Evolutionary conservation across 2,888 invertebrate genomes (phyloP).

Genomic region (Nomada fucata): DNA sequence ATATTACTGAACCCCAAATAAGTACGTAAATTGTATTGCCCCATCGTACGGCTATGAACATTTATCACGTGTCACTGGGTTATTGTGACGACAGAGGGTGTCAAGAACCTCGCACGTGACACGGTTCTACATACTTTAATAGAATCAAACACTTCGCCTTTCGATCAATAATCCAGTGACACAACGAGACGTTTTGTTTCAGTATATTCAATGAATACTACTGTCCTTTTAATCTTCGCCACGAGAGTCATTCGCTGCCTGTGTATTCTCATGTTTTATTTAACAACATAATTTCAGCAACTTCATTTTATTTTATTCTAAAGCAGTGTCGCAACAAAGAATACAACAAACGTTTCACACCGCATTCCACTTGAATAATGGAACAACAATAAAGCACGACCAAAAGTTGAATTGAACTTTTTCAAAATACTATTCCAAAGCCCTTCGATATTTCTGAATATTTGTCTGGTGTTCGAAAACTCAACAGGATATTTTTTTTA

Average conservation of each 20-base stretch:
- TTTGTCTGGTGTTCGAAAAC: background rate
- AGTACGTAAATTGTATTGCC: background rate
- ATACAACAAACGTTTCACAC: background rate
- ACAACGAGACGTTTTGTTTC: constrained; percentile 3
- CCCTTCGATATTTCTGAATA: background rate
- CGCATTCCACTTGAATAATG: background rate
- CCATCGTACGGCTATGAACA: background rate
- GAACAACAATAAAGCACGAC: background rate
- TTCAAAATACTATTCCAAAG: background rate
- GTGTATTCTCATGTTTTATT: background rate
- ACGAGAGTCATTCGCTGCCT: background rate
- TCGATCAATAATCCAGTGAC: constrained; percentile 34
- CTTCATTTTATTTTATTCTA: background rate
- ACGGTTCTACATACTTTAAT: constrained; percentile 26
- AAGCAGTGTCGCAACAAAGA: too few species aligned
- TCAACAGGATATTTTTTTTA: background rate
- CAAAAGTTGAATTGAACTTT: background rate
- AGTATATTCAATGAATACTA: background rate
- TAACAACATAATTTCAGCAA: background rate
- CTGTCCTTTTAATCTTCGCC: background rate
- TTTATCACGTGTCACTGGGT: constrained; percentile 17
- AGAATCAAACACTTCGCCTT: background rate
- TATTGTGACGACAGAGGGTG: constrained; percentile 18
- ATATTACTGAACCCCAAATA: background rate
- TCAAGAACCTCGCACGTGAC: constrained; percentile 11